Base-by-base conservation (phyloP, 2,113 vertebrate genomes). In the mouse (Mus musculus) region DNA sequence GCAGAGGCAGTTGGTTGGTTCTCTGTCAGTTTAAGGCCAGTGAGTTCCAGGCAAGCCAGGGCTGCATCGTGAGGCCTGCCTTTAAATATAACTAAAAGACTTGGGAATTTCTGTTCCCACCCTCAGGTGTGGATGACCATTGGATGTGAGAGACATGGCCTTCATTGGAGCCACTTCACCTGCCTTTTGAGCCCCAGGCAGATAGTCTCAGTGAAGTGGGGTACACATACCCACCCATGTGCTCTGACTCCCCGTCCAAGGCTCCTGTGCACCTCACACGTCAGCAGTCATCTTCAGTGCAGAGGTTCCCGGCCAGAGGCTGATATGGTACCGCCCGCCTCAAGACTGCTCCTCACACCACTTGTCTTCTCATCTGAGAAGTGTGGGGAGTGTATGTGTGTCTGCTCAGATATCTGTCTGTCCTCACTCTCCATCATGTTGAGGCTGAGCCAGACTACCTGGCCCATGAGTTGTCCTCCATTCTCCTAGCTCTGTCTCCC, bases 141-240 rank as follows among this genome's bases (percentile, higher is more conserved):
- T 78, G 75, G 30, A 33, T 71, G 22, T 42, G 52, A 92, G 42
- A 36, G 52, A 76, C 28, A 28, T 30, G 72, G n/a, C 52, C 76
- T 91, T 65, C 28, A 17, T 72, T 36, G 22, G 59, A 84, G 11
- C 65, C 39, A 69, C 59, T 86, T 93, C 42, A 26, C 73, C 72
- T 87, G 22, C 81, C 93, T 65, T 26, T 72, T 52, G 65, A 72
- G 86, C 72, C 93, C 63, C 16, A 94, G 95, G 36, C 65, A 92
- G 89, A 42, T 39, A 33, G 92, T 87, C 33, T 54, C 91, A 86
- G 78, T 71, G 92, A 90, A 91, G 36, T 10, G 4, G 73, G 65
- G 72, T 63, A 14, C 63, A 26, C 52, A 26, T 14, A 5, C 30
- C 84, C 49, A 28, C 36, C 39, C n/a, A 0, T 17, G 4, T 92